These are phyloP conservation scores for Agelaius phoeniceus DNA, from an alignment of 2,113 vertebrate genomes.

Conservation along the genomic window DNA sequence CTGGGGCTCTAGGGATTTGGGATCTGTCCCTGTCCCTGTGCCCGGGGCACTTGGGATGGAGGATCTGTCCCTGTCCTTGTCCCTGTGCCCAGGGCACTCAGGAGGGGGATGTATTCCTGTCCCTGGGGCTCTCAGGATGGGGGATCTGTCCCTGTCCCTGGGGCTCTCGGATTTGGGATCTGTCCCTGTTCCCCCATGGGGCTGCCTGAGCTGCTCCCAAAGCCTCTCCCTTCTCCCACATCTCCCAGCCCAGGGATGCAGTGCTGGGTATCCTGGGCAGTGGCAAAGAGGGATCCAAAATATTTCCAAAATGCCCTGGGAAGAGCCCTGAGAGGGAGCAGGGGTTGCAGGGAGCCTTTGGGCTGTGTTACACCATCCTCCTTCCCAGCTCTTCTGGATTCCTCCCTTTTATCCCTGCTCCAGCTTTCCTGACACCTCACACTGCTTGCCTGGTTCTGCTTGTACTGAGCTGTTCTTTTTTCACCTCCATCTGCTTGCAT, in stretches of 20 bases:
- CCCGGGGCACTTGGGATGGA: fast-evolving
- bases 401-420: neutral
- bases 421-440: neutral
- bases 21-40: too few relatives aligned
- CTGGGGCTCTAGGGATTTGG: too few relatives aligned
- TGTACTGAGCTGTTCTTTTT: too few relatives aligned
- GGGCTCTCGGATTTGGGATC: neutral
- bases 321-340: neutral
- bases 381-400: neutral
- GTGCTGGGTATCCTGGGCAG: neutral
- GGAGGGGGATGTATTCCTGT: neutral
- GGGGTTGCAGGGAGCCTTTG: neutral
- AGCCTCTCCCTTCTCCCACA: neutral
- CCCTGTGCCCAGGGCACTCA: fast-evolving
- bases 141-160: neutral
- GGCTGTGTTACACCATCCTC: fast-evolving
- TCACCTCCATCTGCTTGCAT: neutral
- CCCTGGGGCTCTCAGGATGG: fast-evolving
- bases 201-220: neutral
- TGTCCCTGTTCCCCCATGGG: neutral
- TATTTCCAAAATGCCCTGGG: neutral
- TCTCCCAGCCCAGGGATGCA: neutral
- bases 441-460: neutral
- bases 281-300: neutral
- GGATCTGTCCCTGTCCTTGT: fast-evolving